These are phyloP conservation scores for Rhynchomys soricoides DNA, from an alignment of 2,113 vertebrate genomes.

Conservation along the genomic window DNA sequence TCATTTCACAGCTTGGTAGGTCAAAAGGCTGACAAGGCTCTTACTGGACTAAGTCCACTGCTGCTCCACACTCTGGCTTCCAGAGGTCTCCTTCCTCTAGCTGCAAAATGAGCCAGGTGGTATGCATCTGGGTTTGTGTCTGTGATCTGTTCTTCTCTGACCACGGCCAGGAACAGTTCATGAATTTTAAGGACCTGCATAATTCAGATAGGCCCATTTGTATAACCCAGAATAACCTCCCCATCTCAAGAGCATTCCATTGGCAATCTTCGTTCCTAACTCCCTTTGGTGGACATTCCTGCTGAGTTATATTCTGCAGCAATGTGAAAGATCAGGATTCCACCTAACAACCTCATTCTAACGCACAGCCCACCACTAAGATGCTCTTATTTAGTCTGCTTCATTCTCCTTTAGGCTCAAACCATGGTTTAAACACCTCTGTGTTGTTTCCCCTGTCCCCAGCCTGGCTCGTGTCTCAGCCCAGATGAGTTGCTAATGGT, in stretches of 20 bases:
- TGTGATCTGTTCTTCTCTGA: not conserved
- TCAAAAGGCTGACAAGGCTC: not conserved
- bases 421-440: not conserved
- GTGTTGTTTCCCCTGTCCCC: not conserved
- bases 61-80: not conserved
- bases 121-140: not conserved
- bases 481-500: not conserved
- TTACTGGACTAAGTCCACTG: not conserved
- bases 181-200: not conserved
- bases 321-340: not conserved
- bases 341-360: not conserved
- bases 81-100: not conserved
- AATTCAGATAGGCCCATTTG: not conserved
- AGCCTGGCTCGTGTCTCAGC: not conserved
- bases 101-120: not conserved
- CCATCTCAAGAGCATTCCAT: not conserved
- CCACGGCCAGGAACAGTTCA: not conserved
- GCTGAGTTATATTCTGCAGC: not conserved
- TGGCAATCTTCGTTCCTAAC: not conserved
- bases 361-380: not conserved
- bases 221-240: not conserved
- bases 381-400: not conserved
- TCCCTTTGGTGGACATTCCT: not conserved
- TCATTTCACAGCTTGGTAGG: not conserved
- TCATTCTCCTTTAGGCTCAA: not conserved